These are phyloP conservation scores for Amphibalanus amphitrite DNA, from an alignment of 1,140 invertebrate species.

Conservation along the genomic window DNA sequence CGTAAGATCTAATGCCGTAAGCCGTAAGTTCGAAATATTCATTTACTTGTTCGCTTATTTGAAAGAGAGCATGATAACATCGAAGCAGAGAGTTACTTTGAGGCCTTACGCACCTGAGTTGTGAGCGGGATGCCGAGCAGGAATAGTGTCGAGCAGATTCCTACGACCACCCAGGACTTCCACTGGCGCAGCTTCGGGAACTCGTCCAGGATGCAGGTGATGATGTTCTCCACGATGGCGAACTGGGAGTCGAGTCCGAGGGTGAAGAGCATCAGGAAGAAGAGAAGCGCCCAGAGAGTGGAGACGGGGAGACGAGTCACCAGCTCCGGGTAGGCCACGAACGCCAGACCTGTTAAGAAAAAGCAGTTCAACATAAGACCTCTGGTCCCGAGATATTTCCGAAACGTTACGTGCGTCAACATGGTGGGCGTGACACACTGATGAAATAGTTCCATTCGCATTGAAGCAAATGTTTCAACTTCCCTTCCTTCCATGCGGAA, in stretches of 20 bases:
- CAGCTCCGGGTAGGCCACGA: constrained; percentile 27
- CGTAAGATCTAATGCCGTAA: too few relatives aligned
- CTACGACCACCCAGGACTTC: constrained; percentile 37
- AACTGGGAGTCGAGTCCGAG: constrained; percentile 20
- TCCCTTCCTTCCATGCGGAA: too few relatives aligned
- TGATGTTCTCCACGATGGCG: constrained; percentile 26
- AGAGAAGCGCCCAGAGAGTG: constrained; percentile 32
- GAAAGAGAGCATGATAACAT: too few relatives aligned
- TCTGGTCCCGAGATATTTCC: too few relatives aligned
- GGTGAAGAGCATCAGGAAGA: constrained; percentile 39
- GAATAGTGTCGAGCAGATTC: constrained; percentile 39
- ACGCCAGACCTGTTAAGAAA: constrained; percentile 20
- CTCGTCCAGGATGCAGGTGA: constrained; percentile 31
- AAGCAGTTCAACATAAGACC: too few relatives aligned
- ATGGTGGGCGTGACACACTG: too few relatives aligned
- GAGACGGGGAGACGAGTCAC: constrained; percentile 24
- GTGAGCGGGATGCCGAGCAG: constrained; percentile 45
- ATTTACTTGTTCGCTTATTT: not conserved
- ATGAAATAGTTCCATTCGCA: too few relatives aligned
- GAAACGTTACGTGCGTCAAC: too few relatives aligned
- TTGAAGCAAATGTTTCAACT: too few relatives aligned
- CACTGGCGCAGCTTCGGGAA: constrained; percentile 34
- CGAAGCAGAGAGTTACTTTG: too few relatives aligned
- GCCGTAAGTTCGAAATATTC: not conserved
- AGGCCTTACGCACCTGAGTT: constrained; percentile 22